Evolutionary conservation across 2,797 vertebrate genomes (phyloP).

Genomic region (Mareca penelope): DNA sequence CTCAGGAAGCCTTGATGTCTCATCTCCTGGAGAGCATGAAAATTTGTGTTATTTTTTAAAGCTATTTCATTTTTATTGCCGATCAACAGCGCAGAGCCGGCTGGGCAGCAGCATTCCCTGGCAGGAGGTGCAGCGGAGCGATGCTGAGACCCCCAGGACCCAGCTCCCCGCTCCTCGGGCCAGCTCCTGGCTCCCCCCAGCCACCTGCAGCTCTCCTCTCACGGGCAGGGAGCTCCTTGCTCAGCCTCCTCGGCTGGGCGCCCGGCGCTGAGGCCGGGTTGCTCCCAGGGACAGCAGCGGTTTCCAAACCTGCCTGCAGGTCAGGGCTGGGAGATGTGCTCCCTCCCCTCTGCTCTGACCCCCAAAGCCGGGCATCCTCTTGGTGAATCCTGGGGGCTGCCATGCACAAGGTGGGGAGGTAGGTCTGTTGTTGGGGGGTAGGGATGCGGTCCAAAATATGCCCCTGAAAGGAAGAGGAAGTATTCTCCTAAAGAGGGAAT

Average conservation of each 20-base stretch:
- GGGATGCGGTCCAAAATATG: not conserved
- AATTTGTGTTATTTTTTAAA: not conserved
- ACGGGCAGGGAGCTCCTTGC: not conserved
- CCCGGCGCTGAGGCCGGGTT: not conserved
- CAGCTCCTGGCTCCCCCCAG: not conserved
- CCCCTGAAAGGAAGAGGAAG: conserved; percentile 66
- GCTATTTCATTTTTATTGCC: not conserved
- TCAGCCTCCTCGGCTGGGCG: not conserved
- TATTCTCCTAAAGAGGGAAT: conserved; percentile 64
- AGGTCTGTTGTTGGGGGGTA: not conserved
- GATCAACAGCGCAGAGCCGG: not conserved
- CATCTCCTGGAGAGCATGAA: conserved; percentile 61
- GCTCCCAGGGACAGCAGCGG: not conserved
- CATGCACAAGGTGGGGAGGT: accelerated
- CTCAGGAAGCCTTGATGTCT: conserved; percentile 75
- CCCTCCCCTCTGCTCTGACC: not conserved
- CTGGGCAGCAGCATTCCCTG: not conserved
- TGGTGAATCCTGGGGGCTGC: not conserved
- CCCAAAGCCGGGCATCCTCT: not conserved
- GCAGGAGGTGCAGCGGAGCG: accelerated
- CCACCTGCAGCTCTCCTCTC: accelerated
- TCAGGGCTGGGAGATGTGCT: not conserved
- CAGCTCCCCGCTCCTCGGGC: not conserved
- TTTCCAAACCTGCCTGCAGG: not conserved
- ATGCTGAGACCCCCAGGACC: not conserved